Conservation (phyloP, 2,113 vertebrate species). For the Dascyllus trimaculatus region DNA sequence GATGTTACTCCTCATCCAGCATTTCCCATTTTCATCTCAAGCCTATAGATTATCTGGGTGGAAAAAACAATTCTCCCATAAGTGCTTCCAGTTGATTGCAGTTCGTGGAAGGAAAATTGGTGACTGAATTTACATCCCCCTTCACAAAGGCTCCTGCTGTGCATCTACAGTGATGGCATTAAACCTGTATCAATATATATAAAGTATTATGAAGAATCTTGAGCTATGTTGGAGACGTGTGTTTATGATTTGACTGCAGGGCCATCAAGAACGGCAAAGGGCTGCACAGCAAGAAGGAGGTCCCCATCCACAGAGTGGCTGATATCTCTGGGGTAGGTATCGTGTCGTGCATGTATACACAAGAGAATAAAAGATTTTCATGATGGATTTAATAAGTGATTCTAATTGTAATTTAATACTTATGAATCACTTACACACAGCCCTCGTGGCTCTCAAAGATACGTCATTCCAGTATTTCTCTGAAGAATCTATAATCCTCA, state of each 20-base stretch:
- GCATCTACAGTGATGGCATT: slow-evolving; percentile 31
- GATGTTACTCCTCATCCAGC: slow-evolving; percentile 15
- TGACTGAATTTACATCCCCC: slow-evolving; percentile 33
- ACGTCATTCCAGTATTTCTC: slow-evolving; percentile 18
- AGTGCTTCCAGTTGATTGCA: slow-evolving; percentile 44
- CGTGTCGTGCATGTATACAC: background rate
- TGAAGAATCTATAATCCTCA: slow-evolving; percentile 37
- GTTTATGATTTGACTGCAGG: slow-evolving; percentile 79
- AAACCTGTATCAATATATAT: background rate
- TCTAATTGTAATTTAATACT: background rate
- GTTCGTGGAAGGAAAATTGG: slow-evolving; percentile 35
- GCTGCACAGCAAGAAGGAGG: slow-evolving; percentile 98
- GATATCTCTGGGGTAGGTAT: slow-evolving; percentile 96
- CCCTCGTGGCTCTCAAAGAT: slow-evolving; percentile 7
- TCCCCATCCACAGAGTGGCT: slow-evolving; percentile 96
- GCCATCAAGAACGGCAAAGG: slow-evolving; percentile 99
- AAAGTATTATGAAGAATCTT: slow-evolving; percentile 7
- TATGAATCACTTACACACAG: slow-evolving; percentile 22
- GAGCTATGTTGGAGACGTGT: slow-evolving; percentile 5
- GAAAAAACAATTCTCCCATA: slow-evolving; percentile 19
- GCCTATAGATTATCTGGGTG: slow-evolving; percentile 31
- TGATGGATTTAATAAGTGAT: background rate
- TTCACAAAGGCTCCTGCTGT: slow-evolving; percentile 37
- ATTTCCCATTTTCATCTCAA: slow-evolving; percentile 37
- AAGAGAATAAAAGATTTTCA: background rate